These are phyloP conservation scores for Stenchaetothrips biformis DNA, from an alignment of 2,888 invertebrate species.

Conservation along the genomic window DNA sequence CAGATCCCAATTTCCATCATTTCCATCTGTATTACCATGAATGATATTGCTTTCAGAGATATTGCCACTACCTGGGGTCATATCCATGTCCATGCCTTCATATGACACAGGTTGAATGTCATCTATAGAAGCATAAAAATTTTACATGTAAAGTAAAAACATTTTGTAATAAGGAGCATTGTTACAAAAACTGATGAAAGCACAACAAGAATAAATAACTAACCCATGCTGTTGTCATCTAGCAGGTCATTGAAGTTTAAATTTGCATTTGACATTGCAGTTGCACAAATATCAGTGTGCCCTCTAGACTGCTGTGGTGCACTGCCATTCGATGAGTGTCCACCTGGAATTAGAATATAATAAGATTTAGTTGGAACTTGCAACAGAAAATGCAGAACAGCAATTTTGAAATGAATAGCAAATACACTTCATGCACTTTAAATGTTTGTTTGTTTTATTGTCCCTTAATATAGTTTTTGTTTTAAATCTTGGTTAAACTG, in stretches of 20 bases:
- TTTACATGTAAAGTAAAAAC: neutral
- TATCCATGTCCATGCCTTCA: neutral
- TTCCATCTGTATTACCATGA: neutral
- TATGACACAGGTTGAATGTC: neutral
- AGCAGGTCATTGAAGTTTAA: neutral
- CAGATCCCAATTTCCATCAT: neutral
- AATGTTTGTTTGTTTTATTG: no score
- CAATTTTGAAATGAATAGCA: neutral
- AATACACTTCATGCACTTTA: no score
- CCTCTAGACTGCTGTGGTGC: neutral
- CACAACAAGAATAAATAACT: neutral
- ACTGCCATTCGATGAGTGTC: neutral
- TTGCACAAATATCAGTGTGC: slow-evolving; percentile 6
- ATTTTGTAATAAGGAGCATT: neutral
- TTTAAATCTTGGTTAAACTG: no score
- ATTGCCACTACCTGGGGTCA: neutral
- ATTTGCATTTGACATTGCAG: slow-evolving; percentile 14
- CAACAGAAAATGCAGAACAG: neutral
- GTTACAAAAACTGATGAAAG: neutral
- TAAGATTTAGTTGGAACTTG: neutral
- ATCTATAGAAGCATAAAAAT: neutral
- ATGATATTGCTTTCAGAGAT: neutral
- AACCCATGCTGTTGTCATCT: neutral
- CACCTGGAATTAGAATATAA: neutral
- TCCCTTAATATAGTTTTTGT: no score